These are phyloP conservation scores for Rotaria macrura DNA, from an alignment of 2,888 invertebrate genomes.

Conservation along the genomic window DNA sequence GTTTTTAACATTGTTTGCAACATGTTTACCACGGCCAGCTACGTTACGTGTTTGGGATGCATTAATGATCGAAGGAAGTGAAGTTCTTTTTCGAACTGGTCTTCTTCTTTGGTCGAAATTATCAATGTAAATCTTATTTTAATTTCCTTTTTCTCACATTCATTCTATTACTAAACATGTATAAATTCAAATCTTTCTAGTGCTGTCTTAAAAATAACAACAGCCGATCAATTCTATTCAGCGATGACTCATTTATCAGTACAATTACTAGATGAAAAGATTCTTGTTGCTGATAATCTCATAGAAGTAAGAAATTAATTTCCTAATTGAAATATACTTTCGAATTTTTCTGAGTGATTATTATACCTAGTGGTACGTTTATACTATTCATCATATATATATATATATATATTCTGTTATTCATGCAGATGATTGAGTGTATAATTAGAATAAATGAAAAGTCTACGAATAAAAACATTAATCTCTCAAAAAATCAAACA, in stretches of 20 bases:
- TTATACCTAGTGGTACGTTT: too few species aligned
- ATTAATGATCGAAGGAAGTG: slow-evolving; percentile 85
- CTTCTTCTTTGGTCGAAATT: slow-evolving; percentile 73
- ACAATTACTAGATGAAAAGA: slow-evolving; percentile 65
- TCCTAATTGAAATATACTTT: too few species aligned
- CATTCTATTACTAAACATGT: background rate
- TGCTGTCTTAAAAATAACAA: slow-evolving; percentile 65
- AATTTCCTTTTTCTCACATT: background rate
- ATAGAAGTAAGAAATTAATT: slow-evolving; percentile 35
- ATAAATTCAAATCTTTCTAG: background rate
- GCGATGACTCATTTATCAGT: slow-evolving; percentile 87
- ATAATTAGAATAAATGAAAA: background rate
- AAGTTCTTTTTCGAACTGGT: slow-evolving; percentile 73
- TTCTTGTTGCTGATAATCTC: slow-evolving; percentile 58
- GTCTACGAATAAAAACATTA: too few species aligned
- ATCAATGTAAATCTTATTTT: background rate
- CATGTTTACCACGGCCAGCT: slow-evolving; percentile 80
- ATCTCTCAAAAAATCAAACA: too few species aligned
- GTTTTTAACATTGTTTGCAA: slow-evolving; percentile 85
- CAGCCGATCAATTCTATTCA: slow-evolving; percentile 91
- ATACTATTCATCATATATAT: too few species aligned
- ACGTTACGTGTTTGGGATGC: slow-evolving; percentile 90
- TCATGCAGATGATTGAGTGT: background rate
- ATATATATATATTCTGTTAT: too few species aligned
- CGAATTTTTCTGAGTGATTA: too few species aligned